Evolutionary conservation across 2,797 vertebrate genomes (phyloP).

Genomic region (Basileuterus tristriatus): DNA sequence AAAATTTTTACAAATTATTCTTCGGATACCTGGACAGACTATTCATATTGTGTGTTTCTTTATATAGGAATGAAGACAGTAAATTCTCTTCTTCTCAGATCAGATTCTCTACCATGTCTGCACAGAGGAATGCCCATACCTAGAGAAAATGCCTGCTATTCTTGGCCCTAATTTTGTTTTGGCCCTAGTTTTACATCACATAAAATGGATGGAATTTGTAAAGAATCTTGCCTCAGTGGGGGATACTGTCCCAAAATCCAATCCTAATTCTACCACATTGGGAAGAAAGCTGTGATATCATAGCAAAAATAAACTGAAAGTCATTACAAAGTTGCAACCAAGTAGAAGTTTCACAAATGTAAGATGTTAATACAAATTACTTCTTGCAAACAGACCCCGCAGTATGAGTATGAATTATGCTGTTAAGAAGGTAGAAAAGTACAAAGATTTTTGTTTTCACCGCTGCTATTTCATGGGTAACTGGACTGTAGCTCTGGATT

Average conservation of each 20-base stretch:
- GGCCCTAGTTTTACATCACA: not conserved
- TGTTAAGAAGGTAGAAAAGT: not conserved
- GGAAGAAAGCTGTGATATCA: not conserved
- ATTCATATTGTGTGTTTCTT: not conserved
- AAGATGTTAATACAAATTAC: not conserved
- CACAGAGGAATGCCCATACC: not conserved
- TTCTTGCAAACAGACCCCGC: not conserved
- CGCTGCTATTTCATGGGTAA: not conserved
- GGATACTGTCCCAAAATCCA: not conserved
- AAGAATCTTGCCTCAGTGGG: not conserved
- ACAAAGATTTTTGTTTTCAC: not conserved
- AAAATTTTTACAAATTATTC: not conserved
- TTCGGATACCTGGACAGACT: not conserved
- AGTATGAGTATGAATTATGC: not conserved
- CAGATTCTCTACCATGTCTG: not conserved
- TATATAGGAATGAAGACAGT: not conserved
- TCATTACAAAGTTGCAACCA: not conserved
- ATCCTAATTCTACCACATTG: not conserved
- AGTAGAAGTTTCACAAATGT: not conserved
- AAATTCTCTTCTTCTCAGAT: not conserved
- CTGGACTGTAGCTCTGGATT: not conserved
- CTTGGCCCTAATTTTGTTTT: not conserved
- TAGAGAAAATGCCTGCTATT: not conserved
- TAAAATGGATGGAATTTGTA: not conserved
- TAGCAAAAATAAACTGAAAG: not conserved